Percentiles rank a stretch among this genome's conserved stretches.
These are phyloP conservation scores for Heteropelma amictum DNA, from an alignment of 2,888 invertebrate genomes.

Conservation along the genomic window DNA sequence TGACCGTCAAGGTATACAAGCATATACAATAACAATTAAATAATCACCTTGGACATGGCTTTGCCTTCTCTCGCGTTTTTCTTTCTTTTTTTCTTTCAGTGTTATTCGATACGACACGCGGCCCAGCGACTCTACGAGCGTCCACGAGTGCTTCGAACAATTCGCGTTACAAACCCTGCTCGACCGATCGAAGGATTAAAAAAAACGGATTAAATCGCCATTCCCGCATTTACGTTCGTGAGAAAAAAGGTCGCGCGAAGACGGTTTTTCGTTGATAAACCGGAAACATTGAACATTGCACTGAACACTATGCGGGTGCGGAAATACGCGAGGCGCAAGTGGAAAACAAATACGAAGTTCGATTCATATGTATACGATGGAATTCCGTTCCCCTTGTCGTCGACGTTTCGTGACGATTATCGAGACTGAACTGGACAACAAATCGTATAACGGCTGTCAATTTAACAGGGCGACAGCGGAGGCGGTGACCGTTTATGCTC, in stretches of 20 bases:
- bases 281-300: no score
- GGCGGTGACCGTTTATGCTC: slow-evolving; percentile 11
- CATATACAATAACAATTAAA: background rate
- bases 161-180: background rate
- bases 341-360: background rate
- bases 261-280: no score
- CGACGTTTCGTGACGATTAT: slow-evolving; percentile 51
- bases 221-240: no score
- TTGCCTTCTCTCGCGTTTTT: slow-evolving; percentile 22
- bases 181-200: background rate
- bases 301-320: background rate
- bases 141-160: background rate
- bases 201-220: no score
- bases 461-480: slow-evolving; percentile 55
- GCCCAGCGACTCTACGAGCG: no score
- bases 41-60: slow-evolving; percentile 48
- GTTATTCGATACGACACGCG: slow-evolving; percentile 12
- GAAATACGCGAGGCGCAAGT: slow-evolving; percentile 1
- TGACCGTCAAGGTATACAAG: background rate
- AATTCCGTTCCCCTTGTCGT: background rate
- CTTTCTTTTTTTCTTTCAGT: background rate
- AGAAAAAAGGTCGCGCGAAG: no score
- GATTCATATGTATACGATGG: background rate
- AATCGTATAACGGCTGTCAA: slow-evolving; percentile 66
- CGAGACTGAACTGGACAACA: slow-evolving; percentile 60